phyloP scores from a whole-genome alignment of 2,797 vertebrate genomes.

The Neoniphon sammara region DNA sequence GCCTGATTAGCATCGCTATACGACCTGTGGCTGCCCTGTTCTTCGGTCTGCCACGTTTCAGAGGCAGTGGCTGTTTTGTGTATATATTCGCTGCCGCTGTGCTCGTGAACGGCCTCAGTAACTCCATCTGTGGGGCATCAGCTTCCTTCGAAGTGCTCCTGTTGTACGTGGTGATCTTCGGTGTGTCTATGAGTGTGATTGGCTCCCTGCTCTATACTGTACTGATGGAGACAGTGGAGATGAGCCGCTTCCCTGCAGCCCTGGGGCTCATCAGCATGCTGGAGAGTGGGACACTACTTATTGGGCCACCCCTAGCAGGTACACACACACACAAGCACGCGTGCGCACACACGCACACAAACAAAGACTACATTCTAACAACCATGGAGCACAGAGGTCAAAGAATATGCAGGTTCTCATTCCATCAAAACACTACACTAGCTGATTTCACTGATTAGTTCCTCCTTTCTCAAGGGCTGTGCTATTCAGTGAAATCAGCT shows the following conservation, averaged over 20 bases:
- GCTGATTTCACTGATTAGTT: too few species aligned
- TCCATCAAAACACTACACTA: too few species aligned
- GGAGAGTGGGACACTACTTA: constrained; percentile 82
- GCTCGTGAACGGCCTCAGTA: constrained; percentile 85
- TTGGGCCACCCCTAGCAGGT: constrained; percentile 88
- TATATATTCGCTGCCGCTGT: constrained; percentile 81
- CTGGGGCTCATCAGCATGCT: constrained; percentile 88
- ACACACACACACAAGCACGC: not conserved
- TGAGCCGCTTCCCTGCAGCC: constrained; percentile 86
- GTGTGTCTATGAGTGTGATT: constrained; percentile 84
- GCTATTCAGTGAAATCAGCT: too few species aligned
- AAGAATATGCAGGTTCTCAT: too few species aligned
- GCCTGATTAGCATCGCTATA: constrained; percentile 85
- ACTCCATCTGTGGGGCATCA: constrained; percentile 80
- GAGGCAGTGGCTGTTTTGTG: constrained; percentile 70
- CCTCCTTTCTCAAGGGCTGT: too few species aligned
- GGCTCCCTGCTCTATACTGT: constrained; percentile 87
- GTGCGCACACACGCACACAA: not conserved
- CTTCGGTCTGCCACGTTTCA: constrained; percentile 74
- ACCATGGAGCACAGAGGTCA: too few species aligned
- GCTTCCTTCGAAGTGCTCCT: constrained; percentile 80
- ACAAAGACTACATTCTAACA: too few species aligned
- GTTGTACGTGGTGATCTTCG: constrained; percentile 80
- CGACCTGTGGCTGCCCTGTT: constrained; percentile 83
- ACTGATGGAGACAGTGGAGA: constrained; percentile 89